Evolutionary conservation across 2,888 invertebrate species (phyloP), one percentile per base, ranked within the genome.

Genomic region (Athripsodes cinereus): DNA sequence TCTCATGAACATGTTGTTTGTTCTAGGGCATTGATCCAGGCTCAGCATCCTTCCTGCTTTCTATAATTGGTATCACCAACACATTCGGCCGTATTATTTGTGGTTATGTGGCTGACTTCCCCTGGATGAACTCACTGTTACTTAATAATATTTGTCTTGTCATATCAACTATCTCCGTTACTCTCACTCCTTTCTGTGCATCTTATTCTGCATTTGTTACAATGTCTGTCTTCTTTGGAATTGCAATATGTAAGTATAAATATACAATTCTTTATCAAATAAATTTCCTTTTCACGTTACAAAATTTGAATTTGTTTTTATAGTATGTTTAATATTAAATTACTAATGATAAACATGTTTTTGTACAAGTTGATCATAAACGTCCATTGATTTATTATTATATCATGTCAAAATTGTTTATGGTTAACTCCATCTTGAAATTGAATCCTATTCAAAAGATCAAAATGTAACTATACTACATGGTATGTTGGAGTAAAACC

Each of bases 71-170:
- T 60, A 95, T 96, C 63, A 95, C 96, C 31, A 97, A 97, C 75
- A 97, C 96, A 0, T 72, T 96, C 62, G 96, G 96, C 18, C 88
- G 96, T 76, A 87, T 96, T 52, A 77, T 86, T 52, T 92, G 92
- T 69, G 96, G 96, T 22, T 90, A 88, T 77, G 85, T 96, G 35
- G 93, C 96, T 0, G 92, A 94, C 79, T 91, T 96, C 70, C 91
- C 92, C 1, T 86, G 86, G 79, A 92, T 97, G 66, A 91, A 96
- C 74, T 90, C 97, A 0, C 78, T 98, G 18, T 76, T 95, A 68
- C 85, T 99, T 68, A 97, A 97, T 75, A 98, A 97, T 70, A 76
- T 92, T 62, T 96, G 96, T 69, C 83, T 99, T 58, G 82, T 96
- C 57, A 81, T 96, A 63, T 92, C 93, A 50, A 97, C 97, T 61